phyloP scores from a whole-genome alignment of 2,797 vertebrate species.

The Erpetoichthys calabaricus region DNA sequence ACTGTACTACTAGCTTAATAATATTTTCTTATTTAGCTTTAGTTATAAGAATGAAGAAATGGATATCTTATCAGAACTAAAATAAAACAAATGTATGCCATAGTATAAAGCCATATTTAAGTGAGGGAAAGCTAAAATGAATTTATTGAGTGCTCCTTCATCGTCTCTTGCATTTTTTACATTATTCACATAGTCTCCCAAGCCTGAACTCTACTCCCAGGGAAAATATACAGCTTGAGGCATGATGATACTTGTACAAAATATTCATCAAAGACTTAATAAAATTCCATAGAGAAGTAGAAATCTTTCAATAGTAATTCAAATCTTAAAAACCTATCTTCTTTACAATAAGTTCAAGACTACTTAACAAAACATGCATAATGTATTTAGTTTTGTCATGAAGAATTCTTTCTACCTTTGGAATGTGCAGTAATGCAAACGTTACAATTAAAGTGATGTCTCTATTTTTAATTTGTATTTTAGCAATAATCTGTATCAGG shows the following conservation, averaged over 20 bases:
- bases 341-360: background rate
- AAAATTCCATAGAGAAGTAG: no score
- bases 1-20: background rate
- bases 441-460: no score
- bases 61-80: background rate
- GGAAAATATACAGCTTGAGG: background rate
- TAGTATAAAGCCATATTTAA: no score
- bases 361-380: background rate
- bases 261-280: background rate
- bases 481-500: no score
- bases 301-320: background rate
- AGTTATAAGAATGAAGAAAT: background rate
- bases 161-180: background rate
- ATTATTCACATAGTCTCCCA: background rate
- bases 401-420: no score
- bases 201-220: background rate
- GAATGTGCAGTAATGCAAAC: no score
- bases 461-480: no score
- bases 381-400: background rate
- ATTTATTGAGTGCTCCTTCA: background rate
- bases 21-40: background rate
- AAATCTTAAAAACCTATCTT: background rate
- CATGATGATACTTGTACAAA: conserved; percentile 1
- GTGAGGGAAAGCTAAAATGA: background rate
- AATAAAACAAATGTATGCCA: background rate